These are phyloP conservation scores for Arctopsyche grandis DNA, from an alignment of 1,140 invertebrate genomes.

Conservation along the genomic window DNA sequence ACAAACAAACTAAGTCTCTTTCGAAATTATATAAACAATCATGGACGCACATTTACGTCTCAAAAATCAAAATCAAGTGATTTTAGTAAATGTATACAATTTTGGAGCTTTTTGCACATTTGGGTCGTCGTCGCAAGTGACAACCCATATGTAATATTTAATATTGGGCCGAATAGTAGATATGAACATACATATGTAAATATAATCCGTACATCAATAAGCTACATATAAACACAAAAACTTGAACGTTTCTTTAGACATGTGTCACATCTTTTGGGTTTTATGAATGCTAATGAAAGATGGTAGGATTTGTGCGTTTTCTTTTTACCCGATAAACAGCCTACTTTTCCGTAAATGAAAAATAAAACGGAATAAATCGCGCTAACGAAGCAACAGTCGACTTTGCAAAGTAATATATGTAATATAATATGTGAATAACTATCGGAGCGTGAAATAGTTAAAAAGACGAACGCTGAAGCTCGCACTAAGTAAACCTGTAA, in stretches of 20 bases:
- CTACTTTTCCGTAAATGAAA: not conserved
- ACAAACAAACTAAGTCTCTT: no score
- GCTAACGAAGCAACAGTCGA: not conserved
- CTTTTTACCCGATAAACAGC: not conserved
- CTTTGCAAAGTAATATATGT: constrained; percentile 7
- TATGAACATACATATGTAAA: no score
- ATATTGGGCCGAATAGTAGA: no score
- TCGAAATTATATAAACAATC: no score
- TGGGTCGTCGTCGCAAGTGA: no score
- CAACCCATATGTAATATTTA: no score
- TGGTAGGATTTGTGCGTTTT: not conserved
- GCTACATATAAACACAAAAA: no score
- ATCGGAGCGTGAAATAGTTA: constrained; percentile 16
- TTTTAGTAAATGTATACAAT: no score
- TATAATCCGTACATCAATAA: no score
- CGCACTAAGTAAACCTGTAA: not conserved
- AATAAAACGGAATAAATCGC: not conserved
- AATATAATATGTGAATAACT: not conserved
- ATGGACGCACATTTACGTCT: no score
- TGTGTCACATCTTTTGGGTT: not conserved
- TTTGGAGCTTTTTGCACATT: no score
- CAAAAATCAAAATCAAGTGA: no score
- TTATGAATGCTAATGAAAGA: not conserved
- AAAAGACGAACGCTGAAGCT: constrained; percentile 4
- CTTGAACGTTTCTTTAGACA: not conserved